Percentiles rank a stretch among this genome's conserved stretches.
Evolutionary conservation across 2,888 invertebrate genomes (phyloP).

Genomic region (Drosophila prolongata): DNA sequence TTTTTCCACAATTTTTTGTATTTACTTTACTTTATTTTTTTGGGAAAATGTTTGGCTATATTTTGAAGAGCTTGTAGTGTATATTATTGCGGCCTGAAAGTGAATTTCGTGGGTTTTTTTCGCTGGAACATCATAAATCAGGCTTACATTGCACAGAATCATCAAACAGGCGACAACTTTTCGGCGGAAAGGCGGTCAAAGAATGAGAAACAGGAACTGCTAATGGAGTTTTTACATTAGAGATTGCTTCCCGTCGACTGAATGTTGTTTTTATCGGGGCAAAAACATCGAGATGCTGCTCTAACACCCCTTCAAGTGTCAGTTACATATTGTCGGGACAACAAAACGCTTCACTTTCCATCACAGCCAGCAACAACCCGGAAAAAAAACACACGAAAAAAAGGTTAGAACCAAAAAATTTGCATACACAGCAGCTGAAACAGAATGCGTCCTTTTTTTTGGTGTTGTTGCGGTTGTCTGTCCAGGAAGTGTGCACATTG

Average conservation of each 20-base stretch:
- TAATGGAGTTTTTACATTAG: slow-evolving; percentile 78
- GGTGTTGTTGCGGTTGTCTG: slow-evolving; percentile 64
- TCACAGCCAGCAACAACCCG: slow-evolving; percentile 47
- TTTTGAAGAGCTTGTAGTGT: slow-evolving; percentile 49
- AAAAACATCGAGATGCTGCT: slow-evolving; percentile 71
- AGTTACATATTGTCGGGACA: slow-evolving; percentile 79
- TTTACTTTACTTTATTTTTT: slow-evolving; percentile 24
- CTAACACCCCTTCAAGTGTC: slow-evolving; percentile 78
- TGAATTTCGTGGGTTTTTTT: slow-evolving; percentile 53
- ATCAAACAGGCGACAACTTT: slow-evolving; percentile 72
- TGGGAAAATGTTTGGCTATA: slow-evolving; percentile 37
- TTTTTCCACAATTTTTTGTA: slow-evolving; percentile 16
- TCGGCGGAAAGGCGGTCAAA: slow-evolving; percentile 20
- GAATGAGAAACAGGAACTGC: slow-evolving; percentile 40
- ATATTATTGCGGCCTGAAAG: slow-evolving; percentile 51
- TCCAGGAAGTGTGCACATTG: slow-evolving; percentile 74
- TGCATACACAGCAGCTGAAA: slow-evolving; percentile 70
- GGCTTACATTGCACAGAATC: slow-evolving; percentile 82
- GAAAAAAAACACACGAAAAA: slow-evolving; percentile 49
- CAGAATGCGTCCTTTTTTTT: slow-evolving; percentile 57
- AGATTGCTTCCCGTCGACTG: slow-evolving; percentile 50
- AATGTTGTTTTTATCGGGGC: slow-evolving; percentile 56
- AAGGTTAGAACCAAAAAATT: slow-evolving; percentile 74
- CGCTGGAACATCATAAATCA: slow-evolving; percentile 77
- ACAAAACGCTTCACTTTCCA: slow-evolving; percentile 72